Conservation (phyloP, 64 coral and sea anemone genomes). For the Anthopleura sola region DNA sequence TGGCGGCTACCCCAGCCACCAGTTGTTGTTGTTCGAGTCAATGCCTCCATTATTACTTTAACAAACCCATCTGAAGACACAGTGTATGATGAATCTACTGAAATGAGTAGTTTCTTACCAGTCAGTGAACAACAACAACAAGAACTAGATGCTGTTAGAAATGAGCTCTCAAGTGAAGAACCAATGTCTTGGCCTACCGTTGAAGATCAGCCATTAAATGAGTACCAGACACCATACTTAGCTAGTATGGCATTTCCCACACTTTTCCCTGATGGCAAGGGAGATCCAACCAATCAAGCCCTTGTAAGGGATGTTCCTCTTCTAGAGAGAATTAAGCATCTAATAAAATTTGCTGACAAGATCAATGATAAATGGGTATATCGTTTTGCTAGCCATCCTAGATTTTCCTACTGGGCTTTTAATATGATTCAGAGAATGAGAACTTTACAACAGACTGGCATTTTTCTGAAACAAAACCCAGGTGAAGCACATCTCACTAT, state of each 20-base stretch:
- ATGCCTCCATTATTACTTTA: no score
- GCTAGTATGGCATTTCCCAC: conserved; percentile 48
- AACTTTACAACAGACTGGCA: conserved; percentile 43
- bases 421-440: conserved; percentile 43
- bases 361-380: conserved; percentile 31
- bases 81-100: conserved; percentile 44
- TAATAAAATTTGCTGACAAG: conserved; percentile 36
- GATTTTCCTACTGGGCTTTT: conserved; percentile 54
- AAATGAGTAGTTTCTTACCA: conserved; percentile 55
- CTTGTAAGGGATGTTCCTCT: conserved; percentile 21
- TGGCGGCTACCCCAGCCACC: no score
- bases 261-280: conserved; percentile 43
- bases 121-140: conserved; percentile 56
- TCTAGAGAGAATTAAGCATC: conserved; percentile 37
- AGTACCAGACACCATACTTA: conserved; percentile 23
- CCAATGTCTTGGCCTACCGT: not conserved
- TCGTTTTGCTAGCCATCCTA: conserved; percentile 39
- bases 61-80: conserved; percentile 34
- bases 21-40: no score
- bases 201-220: conserved; percentile 16
- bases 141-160: conserved; percentile 46
- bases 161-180: conserved; percentile 15
- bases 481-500: conserved; percentile 38
- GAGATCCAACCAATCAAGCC: conserved; percentile 42
- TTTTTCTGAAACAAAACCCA: conserved; percentile 50